Base-by-base conservation (phyloP, 2,888 invertebrate genomes). In the Mesochorus sp. region DNA sequence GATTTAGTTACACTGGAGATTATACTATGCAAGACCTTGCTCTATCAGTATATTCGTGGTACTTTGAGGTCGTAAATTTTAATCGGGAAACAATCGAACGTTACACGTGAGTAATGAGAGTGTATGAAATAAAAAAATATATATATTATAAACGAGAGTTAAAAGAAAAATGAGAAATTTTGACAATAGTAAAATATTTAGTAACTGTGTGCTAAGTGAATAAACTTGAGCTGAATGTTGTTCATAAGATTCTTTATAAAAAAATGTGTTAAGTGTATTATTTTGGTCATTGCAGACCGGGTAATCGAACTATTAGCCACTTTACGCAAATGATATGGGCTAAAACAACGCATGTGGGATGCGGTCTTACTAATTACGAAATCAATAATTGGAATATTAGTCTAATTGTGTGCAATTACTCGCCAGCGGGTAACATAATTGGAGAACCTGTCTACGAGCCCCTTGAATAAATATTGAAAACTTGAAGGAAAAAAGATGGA, bases 301-400 rank as follows among this genome's bases (percentile, higher is more conserved):
- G 62, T 26, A 26, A 26, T n/a, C 51, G 37, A 3, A 6, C 0
- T 0, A 81, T 79, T 14, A 91, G 91, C 1, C 91, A 91, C 81
- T 92, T 91, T 83, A 92, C 90, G 0, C 91, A 93, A 88, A 81
- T 93, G 53, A 88, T 92, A 0, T 93, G 92, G 92, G 92, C 91
- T 1, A 86, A 90, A 31, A 90, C 92, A 0, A 85, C 85, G 34
- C 81, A 82, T 26, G 82, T 93, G 21, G 93, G 93, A 3, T 93
- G 93, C 79, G 93, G 93, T 19, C 88, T 85, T 74, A 86, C 91
- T 1, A 86, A 86, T 61, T 92, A 90, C 85, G 44, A 64, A 1
- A 19, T 86, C 85, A 42, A 75, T n/a, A 68, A 84, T 83, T 79
- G 24, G 64, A 62, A 86, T 68, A 83, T 80, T 1, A 87, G 86